Conservation (phyloP, 30 jellyfish, hydroid and myxozoan genomes). For the Turritopsis dohrnii region DNA sequence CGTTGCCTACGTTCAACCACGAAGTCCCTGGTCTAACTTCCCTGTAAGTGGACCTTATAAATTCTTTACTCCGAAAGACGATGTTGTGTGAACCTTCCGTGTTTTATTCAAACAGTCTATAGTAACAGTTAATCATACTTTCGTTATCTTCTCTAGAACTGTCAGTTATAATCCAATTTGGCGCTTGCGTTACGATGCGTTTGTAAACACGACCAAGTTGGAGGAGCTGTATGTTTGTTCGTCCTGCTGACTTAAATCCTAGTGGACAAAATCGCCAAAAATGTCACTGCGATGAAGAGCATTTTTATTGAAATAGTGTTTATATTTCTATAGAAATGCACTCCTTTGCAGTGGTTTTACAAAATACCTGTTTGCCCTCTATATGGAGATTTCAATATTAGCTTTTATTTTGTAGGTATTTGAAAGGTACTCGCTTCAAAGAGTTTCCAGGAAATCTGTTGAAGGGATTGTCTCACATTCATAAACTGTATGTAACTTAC, state of each 20-base stretch:
- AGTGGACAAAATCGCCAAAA: no score
- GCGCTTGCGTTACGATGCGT: constrained; percentile 9
- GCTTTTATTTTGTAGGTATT: not conserved
- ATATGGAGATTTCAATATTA: no score
- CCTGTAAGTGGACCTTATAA: constrained; percentile 12
- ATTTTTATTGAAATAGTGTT: no score
- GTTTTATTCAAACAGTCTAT: not conserved
- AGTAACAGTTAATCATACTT: not conserved
- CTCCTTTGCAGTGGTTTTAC: no score
- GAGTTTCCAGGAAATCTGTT: not conserved
- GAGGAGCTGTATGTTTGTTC: constrained; percentile 49
- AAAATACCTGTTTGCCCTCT: not conserved
- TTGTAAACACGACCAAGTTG: constrained; percentile 32
- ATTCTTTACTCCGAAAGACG: constrained; percentile 14
- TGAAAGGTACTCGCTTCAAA: not conserved
- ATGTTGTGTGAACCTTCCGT: not conserved
- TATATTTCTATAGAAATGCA: no score
- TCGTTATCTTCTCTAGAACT: constrained; percentile 21
- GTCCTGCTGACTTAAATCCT: no score
- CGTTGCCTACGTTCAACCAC: constrained; percentile 38
- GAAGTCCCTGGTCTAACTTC: constrained; percentile 37
- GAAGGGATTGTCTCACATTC: not conserved
- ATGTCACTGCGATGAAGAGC: no score
- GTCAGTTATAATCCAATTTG: constrained; percentile 48
- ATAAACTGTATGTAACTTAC: not conserved